Evolutionary conservation across 2,797 vertebrate genomes (phyloP).

Genomic region (Chelidonichthys spinosus): DNA sequence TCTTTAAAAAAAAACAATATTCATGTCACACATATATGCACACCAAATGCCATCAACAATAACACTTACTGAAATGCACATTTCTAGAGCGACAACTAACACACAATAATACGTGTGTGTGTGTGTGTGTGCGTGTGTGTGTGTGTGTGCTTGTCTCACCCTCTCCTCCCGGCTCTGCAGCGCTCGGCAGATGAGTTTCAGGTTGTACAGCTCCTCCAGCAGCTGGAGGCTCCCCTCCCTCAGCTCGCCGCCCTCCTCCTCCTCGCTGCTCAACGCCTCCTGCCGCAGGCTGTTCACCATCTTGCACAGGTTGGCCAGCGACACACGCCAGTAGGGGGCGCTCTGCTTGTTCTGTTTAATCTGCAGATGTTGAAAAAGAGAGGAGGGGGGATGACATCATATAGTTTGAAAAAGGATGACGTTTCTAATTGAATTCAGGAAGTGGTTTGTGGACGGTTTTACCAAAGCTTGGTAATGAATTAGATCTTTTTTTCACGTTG

Average conservation of each 20-base stretch:
- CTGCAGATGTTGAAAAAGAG: constrained; percentile 59
- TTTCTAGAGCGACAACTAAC: neutral
- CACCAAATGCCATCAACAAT: neutral
- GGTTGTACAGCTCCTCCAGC: constrained; percentile 87
- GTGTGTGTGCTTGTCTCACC: constrained; percentile 45
- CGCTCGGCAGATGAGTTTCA: constrained; percentile 89
- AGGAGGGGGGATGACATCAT: neutral
- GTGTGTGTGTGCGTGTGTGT: constrained; percentile 16
- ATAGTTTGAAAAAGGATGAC: neutral
- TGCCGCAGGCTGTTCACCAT: constrained; percentile 84
- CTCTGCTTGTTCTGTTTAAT: constrained; percentile 87
- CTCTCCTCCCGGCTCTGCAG: constrained; percentile 91
- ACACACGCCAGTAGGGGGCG: constrained; percentile 90
- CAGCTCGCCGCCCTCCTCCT: constrained; percentile 80
- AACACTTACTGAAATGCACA: neutral
- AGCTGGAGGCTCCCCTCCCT: constrained; percentile 85
- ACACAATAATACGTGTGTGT: neutral
- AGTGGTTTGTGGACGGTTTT: neutral
- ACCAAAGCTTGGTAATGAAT: neutral
- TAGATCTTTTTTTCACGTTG: neutral
- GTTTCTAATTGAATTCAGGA: neutral
- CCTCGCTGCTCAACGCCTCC: constrained; percentile 81
- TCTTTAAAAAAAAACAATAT: neutral
- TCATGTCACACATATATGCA: neutral
- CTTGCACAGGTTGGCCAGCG: constrained; percentile 89